Evolutionary conservation across 2,113 vertebrate species (phyloP).

Genomic region (Coregonus clupeaformis): DNA sequence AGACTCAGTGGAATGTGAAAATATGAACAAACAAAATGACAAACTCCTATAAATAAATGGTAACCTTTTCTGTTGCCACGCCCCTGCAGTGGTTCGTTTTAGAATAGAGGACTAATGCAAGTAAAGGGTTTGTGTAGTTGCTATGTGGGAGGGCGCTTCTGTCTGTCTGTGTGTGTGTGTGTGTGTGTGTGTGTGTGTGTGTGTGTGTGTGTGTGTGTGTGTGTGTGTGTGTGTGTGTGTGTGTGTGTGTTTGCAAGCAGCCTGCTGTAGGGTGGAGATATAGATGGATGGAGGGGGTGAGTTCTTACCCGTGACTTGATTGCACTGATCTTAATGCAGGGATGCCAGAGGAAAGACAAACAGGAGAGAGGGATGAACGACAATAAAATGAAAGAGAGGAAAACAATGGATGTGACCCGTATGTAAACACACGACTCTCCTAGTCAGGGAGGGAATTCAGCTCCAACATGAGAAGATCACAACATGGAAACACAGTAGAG

Average conservation of each 20-base stretch:
- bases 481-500: not conserved
- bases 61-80: too few relatives aligned
- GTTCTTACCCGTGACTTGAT: conserved; percentile 62
- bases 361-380: conserved; percentile 37
- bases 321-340: conserved; percentile 64
- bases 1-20: too few relatives aligned
- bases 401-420: not conserved
- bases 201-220: too few relatives aligned
- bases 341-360: conserved; percentile 52
- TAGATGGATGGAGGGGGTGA: conserved; percentile 17
- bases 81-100: too few relatives aligned
- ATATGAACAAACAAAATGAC: too few relatives aligned
- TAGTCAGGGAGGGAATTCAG: not conserved
- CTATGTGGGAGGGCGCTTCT: too few relatives aligned
- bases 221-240: too few relatives aligned
- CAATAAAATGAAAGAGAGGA: not conserved
- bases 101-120: too few relatives aligned
- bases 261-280: not conserved
- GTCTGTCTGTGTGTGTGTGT: too few relatives aligned
- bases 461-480: not conserved
- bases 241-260: not conserved
- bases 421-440: not conserved
- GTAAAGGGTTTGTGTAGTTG: too few relatives aligned
- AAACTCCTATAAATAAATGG: too few relatives aligned
- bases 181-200: too few relatives aligned